Evolutionary conservation across 2,888 invertebrate genomes (phyloP).

Genomic region (Drosophila subsilvestris): DNA sequence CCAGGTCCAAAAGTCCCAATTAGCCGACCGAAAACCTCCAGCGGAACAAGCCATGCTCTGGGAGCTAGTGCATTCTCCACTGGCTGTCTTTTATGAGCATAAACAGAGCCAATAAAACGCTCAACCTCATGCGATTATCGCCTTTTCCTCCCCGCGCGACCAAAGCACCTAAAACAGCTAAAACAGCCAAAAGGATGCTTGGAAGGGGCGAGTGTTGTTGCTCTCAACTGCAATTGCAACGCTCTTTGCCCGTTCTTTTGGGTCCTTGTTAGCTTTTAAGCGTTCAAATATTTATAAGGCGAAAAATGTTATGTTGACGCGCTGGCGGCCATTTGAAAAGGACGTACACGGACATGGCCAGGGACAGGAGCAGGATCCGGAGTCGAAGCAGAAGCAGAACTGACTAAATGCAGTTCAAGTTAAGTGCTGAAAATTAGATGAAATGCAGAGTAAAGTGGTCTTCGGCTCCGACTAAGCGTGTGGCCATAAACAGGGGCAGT

Average conservation of each 20-base stretch:
- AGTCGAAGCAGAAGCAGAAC: constrained; percentile 5
- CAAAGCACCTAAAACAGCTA: constrained; percentile 15
- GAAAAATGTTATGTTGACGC: constrained; percentile 65
- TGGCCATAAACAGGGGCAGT: constrained; percentile 16
- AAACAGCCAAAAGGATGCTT: constrained; percentile 29
- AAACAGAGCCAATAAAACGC: constrained; percentile 44
- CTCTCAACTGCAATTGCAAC: constrained; percentile 28
- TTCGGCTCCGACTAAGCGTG: background rate
- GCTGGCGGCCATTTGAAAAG: constrained; percentile 33
- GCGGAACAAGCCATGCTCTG: constrained; percentile 2
- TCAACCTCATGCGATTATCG: constrained; percentile 55
- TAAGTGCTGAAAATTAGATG: constrained; percentile 65
- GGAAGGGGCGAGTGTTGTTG: constrained; percentile 13
- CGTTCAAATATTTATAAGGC: constrained; percentile 72
- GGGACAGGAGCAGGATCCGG: background rate
- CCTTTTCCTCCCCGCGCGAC: constrained; percentile 28
- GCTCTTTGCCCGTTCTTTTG: constrained; percentile 16
- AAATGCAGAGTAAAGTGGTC: constrained; percentile 40
- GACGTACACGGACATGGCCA: background rate
- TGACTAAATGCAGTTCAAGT: constrained; percentile 35
- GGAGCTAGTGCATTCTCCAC: constrained; percentile 17
- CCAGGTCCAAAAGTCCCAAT: constrained; percentile 47
- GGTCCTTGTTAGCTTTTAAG: constrained; percentile 61
- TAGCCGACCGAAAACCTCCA: constrained; percentile 40
- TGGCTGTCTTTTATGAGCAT: constrained; percentile 40